These are phyloP conservation scores for Galaxea fascicularis DNA, from an alignment of 92 coral and sea anemone genomes.

Conservation along the genomic window DNA sequence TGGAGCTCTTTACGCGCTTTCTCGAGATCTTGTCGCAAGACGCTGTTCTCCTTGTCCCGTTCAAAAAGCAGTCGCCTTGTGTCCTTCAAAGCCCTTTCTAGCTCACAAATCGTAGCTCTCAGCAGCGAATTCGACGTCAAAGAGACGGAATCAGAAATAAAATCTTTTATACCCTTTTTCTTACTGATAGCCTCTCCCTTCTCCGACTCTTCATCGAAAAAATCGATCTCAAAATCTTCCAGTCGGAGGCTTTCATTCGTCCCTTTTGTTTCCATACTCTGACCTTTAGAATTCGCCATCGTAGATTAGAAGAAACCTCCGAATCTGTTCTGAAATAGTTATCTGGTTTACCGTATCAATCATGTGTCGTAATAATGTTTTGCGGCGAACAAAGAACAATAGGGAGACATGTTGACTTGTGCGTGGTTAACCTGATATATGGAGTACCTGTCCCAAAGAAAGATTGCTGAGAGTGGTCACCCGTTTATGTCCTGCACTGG, in stretches of 20 bases:
- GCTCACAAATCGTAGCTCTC: constrained; percentile 90
- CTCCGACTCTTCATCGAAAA: constrained; percentile 60
- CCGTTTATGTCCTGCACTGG: background rate
- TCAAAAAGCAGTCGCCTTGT: constrained; percentile 82
- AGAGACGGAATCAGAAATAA: constrained; percentile 66
- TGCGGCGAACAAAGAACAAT: constrained; percentile 45
- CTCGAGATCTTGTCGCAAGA: constrained; percentile 84
- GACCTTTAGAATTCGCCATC: constrained; percentile 22
- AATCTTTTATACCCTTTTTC: constrained; percentile 23
- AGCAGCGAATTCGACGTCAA: constrained; percentile 87
- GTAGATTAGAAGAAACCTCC: background rate
- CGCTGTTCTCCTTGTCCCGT: constrained; percentile 85
- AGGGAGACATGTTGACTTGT: constrained; percentile 15
- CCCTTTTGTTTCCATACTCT: background rate
- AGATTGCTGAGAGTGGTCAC: constrained; percentile 18
- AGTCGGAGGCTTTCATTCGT: background rate
- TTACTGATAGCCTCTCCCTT: constrained; percentile 33
- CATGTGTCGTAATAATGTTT: constrained; percentile 24
- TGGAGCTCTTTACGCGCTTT: constrained; percentile 86
- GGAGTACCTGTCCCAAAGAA: constrained; percentile 23
- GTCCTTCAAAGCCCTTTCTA: constrained; percentile 93
- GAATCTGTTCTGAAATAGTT: background rate
- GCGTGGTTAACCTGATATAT: constrained; percentile 1
- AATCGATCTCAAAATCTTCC: constrained; percentile 68
- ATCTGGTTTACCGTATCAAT: constrained; percentile 15